Percentiles rank a stretch among this genome's conserved stretches.
Conservation (phyloP, 2,113 vertebrate species). For the Lathamus discolor region DNA sequence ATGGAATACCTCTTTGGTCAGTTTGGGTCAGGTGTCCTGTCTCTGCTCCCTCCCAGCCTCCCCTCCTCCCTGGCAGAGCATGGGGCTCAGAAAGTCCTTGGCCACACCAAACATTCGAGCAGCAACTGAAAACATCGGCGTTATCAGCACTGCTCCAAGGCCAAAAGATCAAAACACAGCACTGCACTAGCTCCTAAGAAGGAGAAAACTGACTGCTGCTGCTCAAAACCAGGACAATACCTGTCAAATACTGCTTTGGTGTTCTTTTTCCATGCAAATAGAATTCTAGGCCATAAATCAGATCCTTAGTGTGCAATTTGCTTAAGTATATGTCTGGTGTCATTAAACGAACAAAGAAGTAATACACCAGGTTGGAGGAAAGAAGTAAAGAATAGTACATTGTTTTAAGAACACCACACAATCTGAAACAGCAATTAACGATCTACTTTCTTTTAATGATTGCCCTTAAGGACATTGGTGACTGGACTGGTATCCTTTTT, state of each 20-base stretch:
- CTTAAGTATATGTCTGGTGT: slow-evolving; percentile 27
- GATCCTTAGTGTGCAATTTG: slow-evolving; percentile 41
- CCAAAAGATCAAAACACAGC: too few relatives aligned
- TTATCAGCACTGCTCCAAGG: too few relatives aligned
- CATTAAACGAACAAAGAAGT: slow-evolving; percentile 53
- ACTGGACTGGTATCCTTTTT: neutral
- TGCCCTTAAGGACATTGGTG: neutral
- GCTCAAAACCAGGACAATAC: too few relatives aligned
- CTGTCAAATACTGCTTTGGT: slow-evolving; percentile 8
- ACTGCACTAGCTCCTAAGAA: too few relatives aligned
- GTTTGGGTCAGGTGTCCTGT: too few relatives aligned
- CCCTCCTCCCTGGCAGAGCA: too few relatives aligned
- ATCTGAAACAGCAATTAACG: neutral
- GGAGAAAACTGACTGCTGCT: too few relatives aligned
- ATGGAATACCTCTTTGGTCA: too few relatives aligned
- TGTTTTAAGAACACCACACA: neutral
- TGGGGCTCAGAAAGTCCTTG: too few relatives aligned
- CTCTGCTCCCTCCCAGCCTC: too few relatives aligned
- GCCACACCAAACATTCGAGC: too few relatives aligned
- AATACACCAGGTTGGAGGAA: slow-evolving; percentile 24
- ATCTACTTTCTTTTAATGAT: neutral
- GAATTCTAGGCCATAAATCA: slow-evolving; percentile 32
- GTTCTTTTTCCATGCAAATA: neutral
- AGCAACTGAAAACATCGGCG: too few relatives aligned
- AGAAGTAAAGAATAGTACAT: neutral